phyloP scores from a whole-genome alignment of 2,888 invertebrate genomes.

The Athalia circularis region DNA sequence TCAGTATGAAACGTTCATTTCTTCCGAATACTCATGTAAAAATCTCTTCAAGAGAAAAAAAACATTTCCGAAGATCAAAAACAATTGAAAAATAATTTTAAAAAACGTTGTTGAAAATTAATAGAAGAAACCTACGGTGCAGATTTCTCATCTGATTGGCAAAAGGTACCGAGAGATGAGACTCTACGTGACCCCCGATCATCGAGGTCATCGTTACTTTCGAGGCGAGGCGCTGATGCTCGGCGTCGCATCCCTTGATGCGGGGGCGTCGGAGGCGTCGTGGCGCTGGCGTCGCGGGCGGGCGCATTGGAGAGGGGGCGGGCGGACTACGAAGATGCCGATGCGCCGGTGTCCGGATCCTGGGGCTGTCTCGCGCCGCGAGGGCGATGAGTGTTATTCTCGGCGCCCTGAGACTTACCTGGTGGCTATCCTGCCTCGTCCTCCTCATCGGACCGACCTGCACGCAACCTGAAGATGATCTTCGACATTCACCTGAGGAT shows the following conservation, averaged over 20 bases:
- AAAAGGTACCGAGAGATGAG: constrained; percentile 22
- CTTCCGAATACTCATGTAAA: too few species aligned
- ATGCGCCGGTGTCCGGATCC: constrained; percentile 73
- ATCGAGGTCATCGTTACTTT: neutral
- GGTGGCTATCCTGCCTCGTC: constrained; percentile 70
- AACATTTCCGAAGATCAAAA: too few species aligned
- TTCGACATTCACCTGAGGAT: constrained; percentile 50
- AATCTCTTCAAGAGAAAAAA: too few species aligned
- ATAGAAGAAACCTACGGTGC: too few species aligned
- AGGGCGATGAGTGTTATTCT: constrained; percentile 73
- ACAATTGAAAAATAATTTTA: too few species aligned
- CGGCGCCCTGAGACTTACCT: constrained; percentile 71
- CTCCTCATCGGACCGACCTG: constrained; percentile 56
- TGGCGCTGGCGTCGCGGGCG: constrained; percentile 52
- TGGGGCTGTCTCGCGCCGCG: constrained; percentile 73
- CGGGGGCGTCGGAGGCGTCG: constrained; percentile 49
- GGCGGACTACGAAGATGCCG: constrained; percentile 66
- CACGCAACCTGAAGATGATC: constrained; percentile 50
- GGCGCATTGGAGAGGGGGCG: constrained; percentile 57
- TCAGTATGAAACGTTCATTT: too few species aligned
- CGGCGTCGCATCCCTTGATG: constrained; percentile 28
- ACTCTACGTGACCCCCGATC: neutral
- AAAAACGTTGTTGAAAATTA: too few species aligned
- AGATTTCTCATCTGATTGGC: neutral
- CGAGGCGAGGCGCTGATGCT: constrained; percentile 27